Evolutionary conservation across 30 jellyfish, hydroid and myxozoan genomes (phyloP), one percentile per base, ranked within the genome.

Genomic region (Cassiopea andromeda): DNA sequence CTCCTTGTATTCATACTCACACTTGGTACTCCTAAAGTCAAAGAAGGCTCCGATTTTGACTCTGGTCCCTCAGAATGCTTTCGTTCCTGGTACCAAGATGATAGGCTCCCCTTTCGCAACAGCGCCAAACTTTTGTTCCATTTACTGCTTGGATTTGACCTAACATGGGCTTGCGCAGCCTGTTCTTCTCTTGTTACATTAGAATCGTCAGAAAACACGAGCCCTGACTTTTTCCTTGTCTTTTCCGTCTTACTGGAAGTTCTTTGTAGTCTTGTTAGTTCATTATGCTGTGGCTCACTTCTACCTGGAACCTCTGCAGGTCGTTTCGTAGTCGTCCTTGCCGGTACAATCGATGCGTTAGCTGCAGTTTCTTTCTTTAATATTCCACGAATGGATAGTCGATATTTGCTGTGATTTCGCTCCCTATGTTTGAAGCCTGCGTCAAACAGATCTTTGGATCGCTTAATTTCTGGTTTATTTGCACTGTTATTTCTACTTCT

Each of bases 81-180:
- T 58, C 47, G 49, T 4, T 15, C 50, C 49, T 48, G 50, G 46
- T 1, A 1, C 50, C 2, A 74, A 2, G 86, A 19, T 1, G 50
- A 74, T 2, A 49, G 16, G 5, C 49, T 2, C 3, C 48, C 16
- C 1, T 50, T 74, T 6, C 86, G 47, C 57, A 77, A 50, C 18
- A 77, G 70, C 4, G 75, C 54, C 59, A 77, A 19, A 44, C 86
- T 49, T 77, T 48, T 44, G 54, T 49, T 77, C 86, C 86, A 77
- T 48, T 2, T 48, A 1, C 48, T 45, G n/a, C 57, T 54, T 19
- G 70, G 13, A 50, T 49, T 54, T 38, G 73, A 14, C 27, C 4
- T 17, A 1, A 27, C 43, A 4, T 27, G 7, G 2, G 3, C 43
- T 61, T 17, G 19, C 73, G 43, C 7, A 61, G 73, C 43, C 19